Evolutionary conservation across 2,113 vertebrate species (phyloP), one percentile per base, ranked within the genome.

Genomic region (Nothoprocta pentlandii): DNA sequence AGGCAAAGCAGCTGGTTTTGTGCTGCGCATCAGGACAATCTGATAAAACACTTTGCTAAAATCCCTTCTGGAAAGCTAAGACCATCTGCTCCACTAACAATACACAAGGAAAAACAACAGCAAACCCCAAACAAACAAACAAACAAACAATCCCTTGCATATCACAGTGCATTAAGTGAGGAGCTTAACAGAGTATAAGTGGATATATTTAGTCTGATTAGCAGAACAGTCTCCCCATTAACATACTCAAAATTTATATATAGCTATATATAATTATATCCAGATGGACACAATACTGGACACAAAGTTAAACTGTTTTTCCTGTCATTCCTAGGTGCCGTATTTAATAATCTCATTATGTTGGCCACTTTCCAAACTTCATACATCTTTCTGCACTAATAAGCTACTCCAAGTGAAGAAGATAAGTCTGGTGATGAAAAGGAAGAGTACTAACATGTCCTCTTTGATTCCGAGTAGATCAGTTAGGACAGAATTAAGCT

Each of bases 51-150:
- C 34, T 92, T 95, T 87, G 53, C 95, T 87, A 42, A 92, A 92
- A 93, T 83, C 44, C 62, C 73, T 88, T 78, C 88, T 93, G 90
- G 26, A 87, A 91, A 95, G 90, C 94, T 88, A 96, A 94, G 69
- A 63, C 94, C 92, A 95, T 93, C 94, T 95, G 93, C 88, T 95
- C 47, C 25, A 36, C 47, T 47, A 95, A 96, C 95, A 95, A 96
- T 90, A 76, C 66, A 32, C 26, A 68, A 74, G 71, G 53, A 79
- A 93, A 93, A 95, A 16, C 77, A 94, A 92, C 80, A 2, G 0
- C 66, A 84, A 90, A 54, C 30, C 23, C 46, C 93, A 96, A 90
- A 92, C 88, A 95, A 95, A 39, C 36, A 95, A 95, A 39, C 36
- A 39, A 39, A 90, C 83, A 96, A 95, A 2, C 69, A 92, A 39